Evolutionary conservation across 2,797 vertebrate genomes (phyloP).

Genomic region (Bradypodion ventrale): DNA sequence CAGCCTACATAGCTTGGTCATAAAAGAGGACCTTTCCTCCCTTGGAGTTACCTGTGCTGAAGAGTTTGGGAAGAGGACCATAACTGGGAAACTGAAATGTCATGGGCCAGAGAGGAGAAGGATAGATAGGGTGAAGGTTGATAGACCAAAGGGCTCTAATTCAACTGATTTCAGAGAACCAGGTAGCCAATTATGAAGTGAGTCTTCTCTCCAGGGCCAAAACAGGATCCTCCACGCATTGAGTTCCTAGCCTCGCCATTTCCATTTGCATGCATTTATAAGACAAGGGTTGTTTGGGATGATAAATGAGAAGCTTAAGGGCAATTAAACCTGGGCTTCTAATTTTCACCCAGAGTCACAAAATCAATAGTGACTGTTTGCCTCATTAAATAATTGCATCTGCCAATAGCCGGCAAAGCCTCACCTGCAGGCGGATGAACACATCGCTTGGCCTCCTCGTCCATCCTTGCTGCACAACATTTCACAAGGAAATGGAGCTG

Average conservation of each 20-base stretch:
- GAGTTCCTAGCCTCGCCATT: neutral
- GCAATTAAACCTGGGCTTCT: conserved; percentile 56
- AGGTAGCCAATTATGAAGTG: neutral
- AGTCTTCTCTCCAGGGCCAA: neutral
- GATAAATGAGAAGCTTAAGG: conserved; percentile 51
- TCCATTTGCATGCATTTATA: neutral
- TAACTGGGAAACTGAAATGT: neutral
- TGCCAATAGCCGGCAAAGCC: conserved; percentile 43
- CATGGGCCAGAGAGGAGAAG: neutral
- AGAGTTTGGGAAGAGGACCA: neutral
- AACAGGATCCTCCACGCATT: neutral
- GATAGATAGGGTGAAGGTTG: neutral
- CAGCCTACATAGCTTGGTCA: too few species aligned
- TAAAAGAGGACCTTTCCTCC: too few species aligned
- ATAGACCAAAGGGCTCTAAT: neutral
- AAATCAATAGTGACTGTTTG: conserved; percentile 58
- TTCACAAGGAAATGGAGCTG: neutral
- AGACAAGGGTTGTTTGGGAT: neutral
- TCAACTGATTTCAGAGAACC: neutral
- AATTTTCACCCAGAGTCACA: conserved; percentile 57
- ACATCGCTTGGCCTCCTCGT: conserved; percentile 15
- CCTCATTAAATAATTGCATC: conserved; percentile 62
- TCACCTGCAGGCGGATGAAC: conserved; percentile 32
- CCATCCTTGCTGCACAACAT: neutral
- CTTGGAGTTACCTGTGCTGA: neutral